These are phyloP conservation scores for Ochropacha duplaris DNA, from an alignment of 2,888 invertebrate genomes.

Conservation along the genomic window DNA sequence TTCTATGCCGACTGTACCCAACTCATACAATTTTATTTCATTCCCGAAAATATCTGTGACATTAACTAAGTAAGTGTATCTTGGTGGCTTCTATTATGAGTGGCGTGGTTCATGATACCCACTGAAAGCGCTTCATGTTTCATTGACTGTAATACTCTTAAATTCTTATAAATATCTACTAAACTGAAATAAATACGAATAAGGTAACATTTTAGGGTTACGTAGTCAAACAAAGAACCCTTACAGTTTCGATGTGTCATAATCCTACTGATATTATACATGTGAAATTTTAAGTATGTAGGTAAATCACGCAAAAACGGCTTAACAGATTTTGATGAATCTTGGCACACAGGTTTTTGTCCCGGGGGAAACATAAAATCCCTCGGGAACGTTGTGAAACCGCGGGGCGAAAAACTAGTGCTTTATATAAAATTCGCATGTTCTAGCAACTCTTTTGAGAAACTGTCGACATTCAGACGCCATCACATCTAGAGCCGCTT, in stretches of 20 bases:
- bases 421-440: neutral
- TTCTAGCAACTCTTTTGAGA: neutral
- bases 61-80: neutral
- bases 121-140: neutral
- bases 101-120: neutral
- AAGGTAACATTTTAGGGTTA: no score
- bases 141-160: neutral
- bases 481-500: neutral
- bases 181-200: no score
- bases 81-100: neutral
- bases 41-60: neutral
- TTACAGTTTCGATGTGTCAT: no score
- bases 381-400: no score
- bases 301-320: no score
- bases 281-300: no score
- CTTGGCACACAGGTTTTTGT: no score
- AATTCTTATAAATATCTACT: neutral
- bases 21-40: neutral
- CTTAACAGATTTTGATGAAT: no score
- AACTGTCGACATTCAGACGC: neutral
- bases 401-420: no score
- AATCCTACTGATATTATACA: no score
- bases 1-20: neutral
- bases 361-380: no score
- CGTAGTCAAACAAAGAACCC: no score